Percentiles rank a stretch among this genome's conserved stretches.
These are phyloP conservation scores for Luperina nickerlii DNA, from an alignment of 2,888 invertebrate species.

Conservation along the genomic window DNA sequence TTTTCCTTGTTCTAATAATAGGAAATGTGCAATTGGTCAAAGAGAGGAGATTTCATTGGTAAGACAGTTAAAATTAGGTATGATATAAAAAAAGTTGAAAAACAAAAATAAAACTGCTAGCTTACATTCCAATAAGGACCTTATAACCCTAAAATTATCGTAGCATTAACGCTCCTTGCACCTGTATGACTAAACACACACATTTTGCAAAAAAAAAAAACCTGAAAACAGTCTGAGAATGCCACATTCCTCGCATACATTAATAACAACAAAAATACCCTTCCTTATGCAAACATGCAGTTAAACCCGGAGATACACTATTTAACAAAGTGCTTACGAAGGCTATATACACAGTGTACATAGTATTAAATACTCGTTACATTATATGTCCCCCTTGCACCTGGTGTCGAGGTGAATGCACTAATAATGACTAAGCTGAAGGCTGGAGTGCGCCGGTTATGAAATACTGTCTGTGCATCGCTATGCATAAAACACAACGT, in stretches of 20 bases:
- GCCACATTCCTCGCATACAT: conserved; percentile 36
- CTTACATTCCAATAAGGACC: background rate
- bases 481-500: conserved; percentile 16
- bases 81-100: no score
- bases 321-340: conserved; percentile 23
- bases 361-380: conserved; percentile 51
- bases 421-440: conserved; percentile 61
- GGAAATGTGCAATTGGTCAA: background rate
- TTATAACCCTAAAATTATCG: background rate
- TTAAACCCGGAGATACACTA: conserved; percentile 33
- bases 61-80: background rate
- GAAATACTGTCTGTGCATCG: conserved; percentile 58
- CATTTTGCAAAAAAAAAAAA: conserved; percentile 1
- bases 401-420: conserved; percentile 66
- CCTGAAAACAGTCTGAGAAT: conserved; percentile 3
- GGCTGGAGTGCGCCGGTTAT: conserved; percentile 51
- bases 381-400: conserved; percentile 49
- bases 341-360: conserved; percentile 26
- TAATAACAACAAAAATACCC: conserved; percentile 41
- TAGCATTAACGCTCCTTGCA: background rate
- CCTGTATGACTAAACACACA: background rate
- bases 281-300: conserved; percentile 46
- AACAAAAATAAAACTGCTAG: background rate
- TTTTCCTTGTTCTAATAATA: background rate
- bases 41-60: background rate